Percentiles rank a stretch among this genome's conserved stretches.
These are phyloP conservation scores for Podocnemis expansa DNA, from an alignment of 2,113 vertebrate species.

Conservation along the genomic window DNA sequence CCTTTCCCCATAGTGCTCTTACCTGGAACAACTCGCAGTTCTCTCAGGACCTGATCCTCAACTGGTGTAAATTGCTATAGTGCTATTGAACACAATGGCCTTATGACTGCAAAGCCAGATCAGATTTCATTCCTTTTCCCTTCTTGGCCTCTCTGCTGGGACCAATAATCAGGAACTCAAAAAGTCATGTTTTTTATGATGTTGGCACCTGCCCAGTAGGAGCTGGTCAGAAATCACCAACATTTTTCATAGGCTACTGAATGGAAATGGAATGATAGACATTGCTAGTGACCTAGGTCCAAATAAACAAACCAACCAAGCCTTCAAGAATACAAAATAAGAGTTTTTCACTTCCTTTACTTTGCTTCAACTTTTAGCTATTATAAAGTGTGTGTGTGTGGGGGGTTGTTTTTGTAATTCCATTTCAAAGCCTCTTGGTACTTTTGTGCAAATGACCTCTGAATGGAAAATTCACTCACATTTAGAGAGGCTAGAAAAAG, in stretches of 20 bases:
- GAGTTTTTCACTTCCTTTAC: neutral
- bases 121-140: neutral
- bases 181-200: neutral
- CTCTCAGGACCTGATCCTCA: neutral
- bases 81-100: neutral
- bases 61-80: neutral
- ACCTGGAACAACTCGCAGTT: neutral
- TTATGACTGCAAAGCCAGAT: neutral
- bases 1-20: neutral
- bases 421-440: neutral
- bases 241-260: neutral
- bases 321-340: rapidly evolving
- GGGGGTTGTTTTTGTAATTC: neutral
- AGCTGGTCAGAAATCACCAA: neutral
- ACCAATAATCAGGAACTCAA: neutral
- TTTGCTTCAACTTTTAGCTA: neutral
- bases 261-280: neutral
- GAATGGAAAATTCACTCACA: neutral
- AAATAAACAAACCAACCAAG: neutral
- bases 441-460: neutral
- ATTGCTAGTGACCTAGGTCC: neutral
- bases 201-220: neutral
- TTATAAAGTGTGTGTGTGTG: too few relatives aligned
- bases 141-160: neutral
- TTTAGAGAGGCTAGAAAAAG: neutral